phyloP scores from a whole-genome alignment of 2,113 vertebrate genomes.

The Microcebus murinus region DNA sequence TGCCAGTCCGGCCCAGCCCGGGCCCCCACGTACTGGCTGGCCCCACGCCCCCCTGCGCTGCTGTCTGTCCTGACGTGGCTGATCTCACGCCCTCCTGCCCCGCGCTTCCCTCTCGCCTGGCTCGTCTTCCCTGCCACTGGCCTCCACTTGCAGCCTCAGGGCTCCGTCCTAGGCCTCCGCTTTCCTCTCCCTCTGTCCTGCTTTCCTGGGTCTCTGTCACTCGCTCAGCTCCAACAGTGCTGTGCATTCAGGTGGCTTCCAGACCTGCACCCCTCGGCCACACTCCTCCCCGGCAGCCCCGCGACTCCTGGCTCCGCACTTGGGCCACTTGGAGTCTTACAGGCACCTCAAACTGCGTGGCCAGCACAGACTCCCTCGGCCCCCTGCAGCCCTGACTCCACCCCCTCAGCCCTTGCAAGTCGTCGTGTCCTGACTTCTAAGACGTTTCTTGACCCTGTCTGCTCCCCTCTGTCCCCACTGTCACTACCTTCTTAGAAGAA shows the following conservation, averaged over 20 bases:
- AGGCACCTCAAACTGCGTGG: accelerated
- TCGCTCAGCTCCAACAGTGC: not conserved
- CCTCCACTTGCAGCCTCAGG: too few relatives aligned
- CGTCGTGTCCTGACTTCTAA: too few relatives aligned
- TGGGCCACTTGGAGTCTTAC: not conserved
- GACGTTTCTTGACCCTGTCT: not conserved
- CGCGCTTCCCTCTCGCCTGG: not conserved
- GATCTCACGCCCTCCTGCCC: too few relatives aligned
- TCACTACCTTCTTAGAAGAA: not conserved
- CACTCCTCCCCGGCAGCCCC: too few relatives aligned
- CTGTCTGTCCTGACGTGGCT: too few relatives aligned
- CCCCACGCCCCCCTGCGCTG: accelerated
- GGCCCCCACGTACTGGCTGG: too few relatives aligned
- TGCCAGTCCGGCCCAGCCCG: accelerated
- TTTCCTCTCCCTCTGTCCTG: not conserved
- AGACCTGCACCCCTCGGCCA: not conserved
- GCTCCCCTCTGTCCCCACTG: not conserved
- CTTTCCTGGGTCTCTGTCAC: not conserved
- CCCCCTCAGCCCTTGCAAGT: too few relatives aligned
- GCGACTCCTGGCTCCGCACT: not conserved
- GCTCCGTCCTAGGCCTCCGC: not conserved
- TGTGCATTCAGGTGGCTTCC: not conserved
- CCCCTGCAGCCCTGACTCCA: not conserved
- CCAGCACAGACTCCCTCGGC: not conserved
- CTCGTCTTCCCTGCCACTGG: not conserved